A percentile compares a stretch with the other conserved stretches of the same genome.
Evolutionary conservation across 1,140 invertebrate species (phyloP).

Genomic region (Conopomorpha cramerella): DNA sequence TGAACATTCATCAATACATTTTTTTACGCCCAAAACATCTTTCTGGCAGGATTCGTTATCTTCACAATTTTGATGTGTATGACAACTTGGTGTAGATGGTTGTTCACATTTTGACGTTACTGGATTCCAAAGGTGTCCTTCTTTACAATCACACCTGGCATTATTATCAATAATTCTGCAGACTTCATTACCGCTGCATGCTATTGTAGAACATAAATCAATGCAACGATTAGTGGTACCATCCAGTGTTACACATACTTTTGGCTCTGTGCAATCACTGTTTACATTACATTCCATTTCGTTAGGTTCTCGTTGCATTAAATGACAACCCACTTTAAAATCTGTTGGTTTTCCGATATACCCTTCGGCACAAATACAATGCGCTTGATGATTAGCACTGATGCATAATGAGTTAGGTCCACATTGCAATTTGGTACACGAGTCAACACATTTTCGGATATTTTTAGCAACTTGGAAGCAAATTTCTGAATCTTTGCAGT

Average conservation of each 20-base stretch:
- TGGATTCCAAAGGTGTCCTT: conserved; percentile 81
- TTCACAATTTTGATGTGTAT: conserved; percentile 72
- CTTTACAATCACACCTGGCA: conserved; percentile 77
- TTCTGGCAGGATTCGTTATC: conserved; percentile 71
- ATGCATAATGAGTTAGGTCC: conserved; percentile 89
- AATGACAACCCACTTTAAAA: conserved; percentile 75
- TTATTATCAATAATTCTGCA: conserved; percentile 71
- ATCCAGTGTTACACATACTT: conserved; percentile 63
- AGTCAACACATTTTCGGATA: conserved; percentile 80
- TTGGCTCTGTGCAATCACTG: conserved; percentile 70
- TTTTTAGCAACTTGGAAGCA: conserved; percentile 82
- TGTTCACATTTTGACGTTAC: conserved; percentile 79
- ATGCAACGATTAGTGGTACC: conserved; percentile 71
- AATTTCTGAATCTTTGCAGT: conserved; percentile 81
- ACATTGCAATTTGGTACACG: conserved; percentile 84
- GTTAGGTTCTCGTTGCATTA: conserved; percentile 60
- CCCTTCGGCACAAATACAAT: conserved; percentile 82
- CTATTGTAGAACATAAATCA: conserved; percentile 76
- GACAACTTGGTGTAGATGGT: conserved; percentile 82
- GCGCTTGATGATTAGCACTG: conserved; percentile 78
- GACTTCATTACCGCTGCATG: conserved; percentile 80
- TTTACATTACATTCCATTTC: conserved; percentile 69
- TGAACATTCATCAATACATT: conserved; percentile 77
- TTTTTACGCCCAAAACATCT: conserved; percentile 83
- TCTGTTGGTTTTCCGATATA: conserved; percentile 81